These are phyloP conservation scores for Drosophila ercepeae DNA, from an alignment of 1,140 invertebrate species.

Conservation along the genomic window DNA sequence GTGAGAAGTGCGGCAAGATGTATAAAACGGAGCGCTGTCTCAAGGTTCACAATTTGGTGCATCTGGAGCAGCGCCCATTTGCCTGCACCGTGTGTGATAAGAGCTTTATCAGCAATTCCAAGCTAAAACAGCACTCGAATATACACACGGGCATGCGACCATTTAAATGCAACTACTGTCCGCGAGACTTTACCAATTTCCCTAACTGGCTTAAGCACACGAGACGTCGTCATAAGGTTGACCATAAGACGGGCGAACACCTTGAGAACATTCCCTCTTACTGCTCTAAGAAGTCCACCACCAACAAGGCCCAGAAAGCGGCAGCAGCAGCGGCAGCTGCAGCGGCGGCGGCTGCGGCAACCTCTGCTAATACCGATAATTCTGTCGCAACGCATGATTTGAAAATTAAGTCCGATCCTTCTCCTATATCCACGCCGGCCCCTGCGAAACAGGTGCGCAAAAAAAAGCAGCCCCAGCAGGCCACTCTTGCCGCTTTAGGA, in stretches of 20 bases:
- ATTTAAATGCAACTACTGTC: constrained; percentile 85
- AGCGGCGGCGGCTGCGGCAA: constrained; percentile 28
- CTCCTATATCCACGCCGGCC: constrained; percentile 12
- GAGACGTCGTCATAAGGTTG: constrained; percentile 85
- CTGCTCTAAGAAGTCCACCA: constrained; percentile 80
- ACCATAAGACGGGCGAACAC: constrained; percentile 85
- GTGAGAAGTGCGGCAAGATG: constrained; percentile 84
- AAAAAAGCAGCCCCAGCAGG: constrained; percentile 71
- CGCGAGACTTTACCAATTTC: constrained; percentile 85
- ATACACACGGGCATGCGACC: constrained; percentile 85
- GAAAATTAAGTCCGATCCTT: constrained; percentile 20
- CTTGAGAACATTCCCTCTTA: constrained; percentile 83
- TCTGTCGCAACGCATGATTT: constrained; percentile 10
- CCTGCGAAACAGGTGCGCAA: constrained; percentile 61
- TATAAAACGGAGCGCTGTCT: constrained; percentile 85
- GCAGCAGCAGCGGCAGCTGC: constrained; percentile 59
- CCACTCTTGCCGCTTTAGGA: constrained; percentile 63
- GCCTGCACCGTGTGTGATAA: constrained; percentile 84
- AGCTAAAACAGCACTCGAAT: constrained; percentile 86
- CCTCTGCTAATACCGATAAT: constrained; percentile 12
- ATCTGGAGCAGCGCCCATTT: constrained; percentile 84
- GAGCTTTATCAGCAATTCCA: constrained; percentile 85
- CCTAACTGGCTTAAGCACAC: constrained; percentile 86
- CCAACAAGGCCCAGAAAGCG: constrained; percentile 67
- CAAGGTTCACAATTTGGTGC: constrained; percentile 84